Evolutionary conservation across 2,888 invertebrate species (phyloP), one percentile per base, ranked within the genome.

Genomic region (Melieria omissa): DNA sequence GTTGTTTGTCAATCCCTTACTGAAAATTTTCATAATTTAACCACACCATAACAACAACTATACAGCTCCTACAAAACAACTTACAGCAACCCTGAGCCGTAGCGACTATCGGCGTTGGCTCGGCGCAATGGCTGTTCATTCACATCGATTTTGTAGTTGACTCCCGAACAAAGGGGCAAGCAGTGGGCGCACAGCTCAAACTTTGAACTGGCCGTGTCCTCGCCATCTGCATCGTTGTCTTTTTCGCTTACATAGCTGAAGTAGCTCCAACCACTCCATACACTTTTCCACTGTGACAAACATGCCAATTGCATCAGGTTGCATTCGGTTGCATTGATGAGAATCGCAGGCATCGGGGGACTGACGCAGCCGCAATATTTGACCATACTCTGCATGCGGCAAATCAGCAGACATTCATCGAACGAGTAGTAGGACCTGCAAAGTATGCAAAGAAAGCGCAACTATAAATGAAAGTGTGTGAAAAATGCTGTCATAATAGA

Each of bases 311-410:
- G 83, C 8, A 76, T 70, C 0, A 86, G 74, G 10, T 74, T 73
- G 63, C 86, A 86, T 57, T 78, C 77, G 0, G 76, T 75, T 1
- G 80, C 63, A 44, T 82, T 79, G 0, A 75, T 47, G 1, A 79
- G 45, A 12, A 74, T 78, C 1, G 75, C 80, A 4, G 78, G 77
- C 77, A 83, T 73, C 0, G 83, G 77, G 0, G 85, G 81, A 3
- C 81, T 80, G 4, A 83, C 80, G 60, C 86, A 86, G 6, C 86
- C 86, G 61, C 86, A 86, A 66, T 83, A 78, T 42, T 79, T 76
- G 3, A 84, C 8, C 74, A 85, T 80, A 62, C 84, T 84, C 0
- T 70, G 52, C 47, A 82, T 80, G 14, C 84, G 85, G 65, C 86
- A 86, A 0, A 80, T 65, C 4, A 86, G 72, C 5, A 84, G 73